Conservation (phyloP, 2,113 vertebrate species). For the Cynoglossus semilaevis region DNA sequence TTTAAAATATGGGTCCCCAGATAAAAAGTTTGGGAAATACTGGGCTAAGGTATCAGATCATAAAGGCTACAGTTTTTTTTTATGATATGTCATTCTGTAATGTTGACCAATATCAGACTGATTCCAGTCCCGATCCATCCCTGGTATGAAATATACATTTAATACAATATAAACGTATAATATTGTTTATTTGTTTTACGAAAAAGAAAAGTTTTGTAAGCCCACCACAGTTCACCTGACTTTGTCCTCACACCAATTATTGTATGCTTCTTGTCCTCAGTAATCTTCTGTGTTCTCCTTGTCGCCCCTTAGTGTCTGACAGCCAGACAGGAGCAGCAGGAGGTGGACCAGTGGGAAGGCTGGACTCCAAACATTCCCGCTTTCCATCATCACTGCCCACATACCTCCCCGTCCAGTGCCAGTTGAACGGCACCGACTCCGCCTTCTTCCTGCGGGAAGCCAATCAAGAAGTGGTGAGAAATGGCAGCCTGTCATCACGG, state of each 20-base stretch:
- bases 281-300: not conserved
- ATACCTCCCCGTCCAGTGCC: constrained; percentile 83
- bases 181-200: no score
- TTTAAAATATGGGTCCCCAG: no score
- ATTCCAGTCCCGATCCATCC: no score
- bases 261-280: not conserved
- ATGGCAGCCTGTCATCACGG: constrained; percentile 87
- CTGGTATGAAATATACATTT: no score
- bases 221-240: not conserved
- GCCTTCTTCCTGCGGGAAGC: constrained; percentile 91
- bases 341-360: constrained; percentile 35
- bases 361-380: constrained; percentile 70
- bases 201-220: not conserved
- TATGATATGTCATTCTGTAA: no score
- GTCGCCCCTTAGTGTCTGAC: constrained; percentile 69
- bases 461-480: constrained; percentile 90
- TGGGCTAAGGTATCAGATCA: no score
- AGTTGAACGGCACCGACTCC: constrained; percentile 76
- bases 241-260: not conserved
- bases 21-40: no score
- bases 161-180: no score
- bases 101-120: no score
- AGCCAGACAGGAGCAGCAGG: constrained; percentile 73
- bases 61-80: no score
- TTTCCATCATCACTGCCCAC: constrained; percentile 87